Conservation (phyloP, 2,888 invertebrate species). For the Tachina fera region DNA sequence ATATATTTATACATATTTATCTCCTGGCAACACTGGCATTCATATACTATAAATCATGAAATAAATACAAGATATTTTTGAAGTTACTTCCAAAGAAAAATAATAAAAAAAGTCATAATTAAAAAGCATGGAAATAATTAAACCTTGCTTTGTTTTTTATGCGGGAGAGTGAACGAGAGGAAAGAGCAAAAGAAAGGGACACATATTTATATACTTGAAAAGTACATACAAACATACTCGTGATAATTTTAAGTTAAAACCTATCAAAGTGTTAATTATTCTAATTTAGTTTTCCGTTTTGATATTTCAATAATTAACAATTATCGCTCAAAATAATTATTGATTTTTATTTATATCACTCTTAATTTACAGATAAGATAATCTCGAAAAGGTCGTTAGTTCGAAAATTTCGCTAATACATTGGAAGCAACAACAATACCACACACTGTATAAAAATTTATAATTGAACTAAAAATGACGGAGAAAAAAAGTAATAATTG, state of each 20-base stretch:
- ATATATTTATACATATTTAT: too few relatives aligned
- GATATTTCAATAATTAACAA: neutral
- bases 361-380: slow-evolving; percentile 8
- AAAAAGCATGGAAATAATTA: too few relatives aligned
- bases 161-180: too few relatives aligned
- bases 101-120: too few relatives aligned
- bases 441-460: neutral
- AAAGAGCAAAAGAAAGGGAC: too few relatives aligned
- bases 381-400: slow-evolving; percentile 20
- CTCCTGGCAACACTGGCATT: too few relatives aligned
- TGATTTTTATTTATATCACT: neutral
- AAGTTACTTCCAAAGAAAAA: too few relatives aligned
- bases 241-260: neutral
- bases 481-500: neutral
- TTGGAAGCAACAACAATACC: neutral
- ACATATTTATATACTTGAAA: too few relatives aligned
- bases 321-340: slow-evolving; percentile 15
- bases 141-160: too few relatives aligned
- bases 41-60: too few relatives aligned
- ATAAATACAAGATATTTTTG: too few relatives aligned
- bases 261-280: neutral
- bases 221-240: neutral
- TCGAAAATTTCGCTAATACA: neutral
- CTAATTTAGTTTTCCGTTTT: neutral
- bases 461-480: neutral